Base-by-base conservation (phyloP, 1,140 invertebrate species). In the Oryzaephilus surinamensis region DNA sequence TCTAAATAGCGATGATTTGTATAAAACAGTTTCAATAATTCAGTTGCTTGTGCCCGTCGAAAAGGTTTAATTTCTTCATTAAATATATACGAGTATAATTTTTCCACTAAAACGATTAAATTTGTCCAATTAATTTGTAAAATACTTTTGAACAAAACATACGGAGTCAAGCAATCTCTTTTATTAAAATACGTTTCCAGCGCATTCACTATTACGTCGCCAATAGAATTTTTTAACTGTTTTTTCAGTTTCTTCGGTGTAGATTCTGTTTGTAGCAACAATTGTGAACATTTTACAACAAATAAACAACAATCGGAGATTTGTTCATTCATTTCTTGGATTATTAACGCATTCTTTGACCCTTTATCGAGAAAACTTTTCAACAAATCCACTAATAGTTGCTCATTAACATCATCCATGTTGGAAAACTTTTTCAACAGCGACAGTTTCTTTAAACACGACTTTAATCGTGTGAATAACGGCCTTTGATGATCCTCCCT, bases 401-500 rank as follows among this genome's bases (percentile, higher is more conserved):
- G 58, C 27, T 72, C 61, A 26, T 69, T 67, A 6, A 82, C 69
- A 19, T 66, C 70, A 1, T 72, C 66, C 4, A 59, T 65, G 21
- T 71, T 65, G 1, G 62, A 62, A 50, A 81, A 80, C 48, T 76
- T 76, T 46, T 73, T 24, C 5, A 1, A 24, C 23, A 24, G 11
- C 23, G 23, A 24, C 11, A 8, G 10, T 24, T n/a, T n/a, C 46
- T 74, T 75, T 11, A 82, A 61, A 39, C 72, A 74, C 38, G 69
- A 61, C 44, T 74, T 65, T 4, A 80, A 57, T 51, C 75, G 67
- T 38, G 66, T 69, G 54, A 74, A 69, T n/a, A 84, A 48, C 17
- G 78, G 77, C 53, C 70, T 74, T 40, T 81, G 76, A 55, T 80
- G 73, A 23, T 62, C 65, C 48, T 81, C 76, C 49, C 74, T 72